Conservation (phyloP, 1,140 invertebrate genomes). For the Bombus affinis region DNA sequence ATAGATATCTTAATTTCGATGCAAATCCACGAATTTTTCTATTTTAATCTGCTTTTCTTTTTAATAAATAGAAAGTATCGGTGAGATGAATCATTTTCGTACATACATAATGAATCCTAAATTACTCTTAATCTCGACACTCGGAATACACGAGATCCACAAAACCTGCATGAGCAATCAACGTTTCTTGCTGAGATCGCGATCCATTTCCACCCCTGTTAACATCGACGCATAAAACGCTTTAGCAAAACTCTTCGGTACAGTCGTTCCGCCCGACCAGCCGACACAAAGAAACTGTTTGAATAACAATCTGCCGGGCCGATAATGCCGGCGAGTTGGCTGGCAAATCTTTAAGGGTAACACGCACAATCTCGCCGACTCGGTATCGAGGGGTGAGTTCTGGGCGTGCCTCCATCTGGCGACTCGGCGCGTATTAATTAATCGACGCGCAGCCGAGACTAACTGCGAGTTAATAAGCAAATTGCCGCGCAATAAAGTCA, state of each 20-base stretch:
- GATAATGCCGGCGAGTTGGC: not conserved
- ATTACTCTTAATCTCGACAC: not conserved
- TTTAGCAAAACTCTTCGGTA: not conserved
- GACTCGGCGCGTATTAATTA: slow-evolving; percentile 80
- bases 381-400: slow-evolving; percentile 58
- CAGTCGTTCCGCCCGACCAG: not conserved
- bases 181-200: not conserved
- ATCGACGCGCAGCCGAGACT: slow-evolving; percentile 80
- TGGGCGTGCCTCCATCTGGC: slow-evolving; percentile 80
- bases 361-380: slow-evolving; percentile 57
- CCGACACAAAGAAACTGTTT: slow-evolving; percentile 28
- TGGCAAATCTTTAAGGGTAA: slow-evolving; percentile 60
- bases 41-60: no score
- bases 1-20: no score
- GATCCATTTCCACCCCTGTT: slow-evolving; percentile 3
- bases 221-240: not conserved
- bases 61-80: not conserved
- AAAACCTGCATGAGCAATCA: not conserved
- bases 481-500: slow-evolving; percentile 81
- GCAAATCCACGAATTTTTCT: no score
- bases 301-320: slow-evolving; percentile 27
- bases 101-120: not conserved
- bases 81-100: not conserved
- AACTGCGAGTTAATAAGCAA: slow-evolving; percentile 82
- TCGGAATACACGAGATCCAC: not conserved